Percentiles rank a stretch among this genome's conserved stretches.
Evolutionary conservation across 2,797 vertebrate genomes (phyloP).

Genomic region (Halcyon leucocephala): DNA sequence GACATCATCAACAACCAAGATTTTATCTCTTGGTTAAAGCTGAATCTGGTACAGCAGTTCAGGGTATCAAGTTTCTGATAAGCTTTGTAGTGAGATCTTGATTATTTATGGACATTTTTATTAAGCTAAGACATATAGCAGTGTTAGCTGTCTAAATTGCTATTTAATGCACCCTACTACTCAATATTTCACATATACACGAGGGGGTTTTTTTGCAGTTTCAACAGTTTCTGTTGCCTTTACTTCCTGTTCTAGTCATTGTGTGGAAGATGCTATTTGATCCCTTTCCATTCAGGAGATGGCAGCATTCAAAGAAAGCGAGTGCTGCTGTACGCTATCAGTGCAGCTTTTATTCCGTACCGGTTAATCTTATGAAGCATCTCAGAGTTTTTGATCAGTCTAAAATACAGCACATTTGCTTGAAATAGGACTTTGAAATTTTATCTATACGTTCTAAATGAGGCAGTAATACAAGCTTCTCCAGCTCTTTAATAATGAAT

Average conservation of each 20-base stretch:
- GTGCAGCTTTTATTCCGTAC: neutral
- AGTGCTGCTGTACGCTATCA: neutral
- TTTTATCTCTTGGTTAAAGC: neutral
- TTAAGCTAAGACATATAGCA: neutral
- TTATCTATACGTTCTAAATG: slow-evolving; percentile 57
- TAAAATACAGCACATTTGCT: slow-evolving; percentile 39
- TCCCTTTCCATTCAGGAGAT: slow-evolving; percentile 6
- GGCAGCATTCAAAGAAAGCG: neutral
- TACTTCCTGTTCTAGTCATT: neutral
- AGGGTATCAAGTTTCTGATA: neutral
- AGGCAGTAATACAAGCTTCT: slow-evolving; percentile 35
- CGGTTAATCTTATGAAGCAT: slow-evolving; percentile 22
- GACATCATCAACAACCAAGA: neutral
- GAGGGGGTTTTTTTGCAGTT: neutral
- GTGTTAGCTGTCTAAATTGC: neutral
- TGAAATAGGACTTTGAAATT: slow-evolving; percentile 62
- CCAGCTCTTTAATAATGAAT: slow-evolving; percentile 55
- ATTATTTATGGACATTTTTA: neutral
- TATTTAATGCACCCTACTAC: neutral
- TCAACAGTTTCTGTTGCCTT: neutral
- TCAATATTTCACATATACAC: neutral
- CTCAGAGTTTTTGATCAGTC: slow-evolving; percentile 33
- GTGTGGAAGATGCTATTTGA: neutral
- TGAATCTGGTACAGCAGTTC: neutral
- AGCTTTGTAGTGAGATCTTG: neutral